Percentiles rank a stretch among this genome's conserved stretches.
Evolutionary conservation across 2,797 vertebrate genomes (phyloP).

Genomic region (Acanthopagrus latus): DNA sequence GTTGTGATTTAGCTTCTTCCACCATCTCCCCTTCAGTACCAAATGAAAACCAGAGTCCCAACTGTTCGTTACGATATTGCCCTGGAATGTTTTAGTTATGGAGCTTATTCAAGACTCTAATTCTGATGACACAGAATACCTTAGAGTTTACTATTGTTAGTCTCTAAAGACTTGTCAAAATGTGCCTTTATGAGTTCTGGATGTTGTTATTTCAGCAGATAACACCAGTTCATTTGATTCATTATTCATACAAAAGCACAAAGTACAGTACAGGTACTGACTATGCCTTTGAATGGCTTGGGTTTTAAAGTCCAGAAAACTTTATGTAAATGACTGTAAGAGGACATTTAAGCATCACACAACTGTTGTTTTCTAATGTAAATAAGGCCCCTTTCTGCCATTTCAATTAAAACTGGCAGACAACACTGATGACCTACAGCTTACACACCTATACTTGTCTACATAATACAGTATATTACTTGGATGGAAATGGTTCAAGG

Average conservation of each 20-base stretch:
- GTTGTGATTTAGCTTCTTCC: slow-evolving; percentile 26
- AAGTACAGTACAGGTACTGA: slow-evolving; percentile 7
- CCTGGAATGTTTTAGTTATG: slow-evolving; percentile 70
- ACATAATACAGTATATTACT: background rate
- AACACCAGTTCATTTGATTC: background rate
- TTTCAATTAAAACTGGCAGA: background rate
- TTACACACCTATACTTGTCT: background rate
- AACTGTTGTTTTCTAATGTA: background rate
- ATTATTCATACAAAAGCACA: slow-evolving; percentile 3
- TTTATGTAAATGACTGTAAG: background rate
- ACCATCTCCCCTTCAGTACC: slow-evolving; percentile 20
- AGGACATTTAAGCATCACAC: background rate
- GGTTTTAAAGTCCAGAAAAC: background rate
- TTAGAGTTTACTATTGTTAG: slow-evolving; percentile 24
- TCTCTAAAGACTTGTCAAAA: slow-evolving; percentile 26
- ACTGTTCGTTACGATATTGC: slow-evolving; percentile 40
- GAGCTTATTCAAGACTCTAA: slow-evolving; percentile 43
- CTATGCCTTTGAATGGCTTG: background rate
- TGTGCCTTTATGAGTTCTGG: slow-evolving; percentile 15
- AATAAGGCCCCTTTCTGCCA: background rate
- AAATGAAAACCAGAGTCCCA: slow-evolving; percentile 66
- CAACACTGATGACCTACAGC: background rate
- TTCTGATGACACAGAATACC: slow-evolving; percentile 43
- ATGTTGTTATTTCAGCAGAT: background rate
- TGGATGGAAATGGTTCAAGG: slow-evolving; percentile 1